These are phyloP conservation scores for Apostichopus parvimensis DNA, from an alignment of 35 echinoderm and acorn worm genomes.

Conservation along the genomic window DNA sequence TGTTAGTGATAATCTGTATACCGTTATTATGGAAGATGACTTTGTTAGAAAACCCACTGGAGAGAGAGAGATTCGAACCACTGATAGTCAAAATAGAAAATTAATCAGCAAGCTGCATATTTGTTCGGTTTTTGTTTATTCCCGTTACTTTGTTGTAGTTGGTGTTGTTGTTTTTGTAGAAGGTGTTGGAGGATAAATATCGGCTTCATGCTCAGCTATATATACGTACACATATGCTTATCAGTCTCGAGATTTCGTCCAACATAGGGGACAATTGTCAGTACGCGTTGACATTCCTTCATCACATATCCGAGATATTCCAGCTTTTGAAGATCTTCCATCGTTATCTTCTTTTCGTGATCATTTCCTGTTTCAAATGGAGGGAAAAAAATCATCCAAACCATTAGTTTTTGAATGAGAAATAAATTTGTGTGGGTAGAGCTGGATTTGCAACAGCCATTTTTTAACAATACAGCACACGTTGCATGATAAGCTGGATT, in stretches of 20 bases:
- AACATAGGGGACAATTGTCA: neutral
- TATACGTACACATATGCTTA: neutral
- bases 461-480: neutral
- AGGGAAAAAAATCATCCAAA: neutral
- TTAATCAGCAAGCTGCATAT: too few species aligned
- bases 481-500: too few species aligned
- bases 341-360: neutral
- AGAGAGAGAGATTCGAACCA: too few species aligned
- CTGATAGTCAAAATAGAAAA: too few species aligned
- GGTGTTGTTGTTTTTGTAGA: too few species aligned
- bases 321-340: neutral
- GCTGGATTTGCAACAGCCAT: neutral
- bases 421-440: neutral
- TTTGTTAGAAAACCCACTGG: too few species aligned
- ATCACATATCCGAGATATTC: neutral
- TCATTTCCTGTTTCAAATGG: conserved; percentile 3
- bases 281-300: conserved; percentile 17
- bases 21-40: too few species aligned
- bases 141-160: too few species aligned
- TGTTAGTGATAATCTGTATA: too few species aligned
- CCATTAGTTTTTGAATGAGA: neutral
- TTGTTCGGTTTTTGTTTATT: too few species aligned
- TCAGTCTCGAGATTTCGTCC: neutral
- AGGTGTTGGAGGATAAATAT: too few species aligned
- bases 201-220: neutral